A percentile compares a stretch with the other conserved stretches of the same genome.
phyloP scores from a whole-genome alignment of 2,113 vertebrate genomes.

The Pterophyllum scalare region DNA sequence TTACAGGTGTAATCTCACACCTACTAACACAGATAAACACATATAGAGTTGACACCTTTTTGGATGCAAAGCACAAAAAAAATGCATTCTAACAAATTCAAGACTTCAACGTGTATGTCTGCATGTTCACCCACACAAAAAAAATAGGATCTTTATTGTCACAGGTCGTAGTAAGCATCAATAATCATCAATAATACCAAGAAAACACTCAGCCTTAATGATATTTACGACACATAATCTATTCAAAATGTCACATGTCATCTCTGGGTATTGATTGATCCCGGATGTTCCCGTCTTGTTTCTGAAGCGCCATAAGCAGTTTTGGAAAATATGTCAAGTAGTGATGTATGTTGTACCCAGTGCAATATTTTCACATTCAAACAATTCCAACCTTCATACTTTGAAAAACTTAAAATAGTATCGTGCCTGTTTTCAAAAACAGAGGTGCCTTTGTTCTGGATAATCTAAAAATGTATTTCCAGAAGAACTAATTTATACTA shows the following conservation, averaged over 20 bases:
- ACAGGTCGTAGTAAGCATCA: neutral
- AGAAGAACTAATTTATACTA: neutral
- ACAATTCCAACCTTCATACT: neutral
- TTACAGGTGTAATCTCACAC: neutral
- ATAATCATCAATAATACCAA: neutral
- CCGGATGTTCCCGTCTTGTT: neutral
- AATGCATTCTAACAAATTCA: rapidly evolving
- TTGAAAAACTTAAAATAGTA: neutral
- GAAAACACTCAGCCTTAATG: neutral
- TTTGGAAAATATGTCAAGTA: neutral
- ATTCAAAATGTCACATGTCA: neutral
- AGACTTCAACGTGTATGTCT: neutral
- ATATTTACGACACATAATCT: neutral
- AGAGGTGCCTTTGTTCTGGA: neutral
- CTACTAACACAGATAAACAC: neutral
- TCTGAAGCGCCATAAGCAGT: neutral
- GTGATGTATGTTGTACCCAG: neutral
- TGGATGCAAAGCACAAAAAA: neutral
- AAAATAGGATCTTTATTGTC: neutral
- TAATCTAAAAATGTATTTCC: neutral
- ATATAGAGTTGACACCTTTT: neutral
- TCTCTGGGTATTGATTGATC: neutral
- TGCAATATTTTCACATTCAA: neutral
- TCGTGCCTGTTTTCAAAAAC: neutral
- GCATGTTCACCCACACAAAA: neutral